Evolutionary conservation across 2,888 invertebrate genomes (phyloP).

Genomic region (Lithophane leautieri): DNA sequence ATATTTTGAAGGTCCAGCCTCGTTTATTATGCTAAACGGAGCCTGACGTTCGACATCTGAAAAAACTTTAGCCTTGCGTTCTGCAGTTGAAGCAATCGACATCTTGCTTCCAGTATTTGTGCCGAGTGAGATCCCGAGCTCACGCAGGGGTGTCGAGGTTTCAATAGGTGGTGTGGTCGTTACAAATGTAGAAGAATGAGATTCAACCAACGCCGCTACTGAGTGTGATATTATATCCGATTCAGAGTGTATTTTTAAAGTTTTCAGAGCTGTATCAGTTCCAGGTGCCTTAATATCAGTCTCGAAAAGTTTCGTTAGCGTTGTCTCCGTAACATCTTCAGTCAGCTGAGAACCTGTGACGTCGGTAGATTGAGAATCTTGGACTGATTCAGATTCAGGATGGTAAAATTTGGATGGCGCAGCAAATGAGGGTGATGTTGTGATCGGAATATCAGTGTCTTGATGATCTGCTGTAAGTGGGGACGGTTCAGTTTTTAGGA

Average conservation of each 20-base stretch:
- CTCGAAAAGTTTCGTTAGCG: neutral
- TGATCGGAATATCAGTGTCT: neutral
- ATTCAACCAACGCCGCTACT: neutral
- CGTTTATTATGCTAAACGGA: neutral
- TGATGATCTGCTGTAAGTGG: neutral
- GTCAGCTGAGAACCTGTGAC: neutral
- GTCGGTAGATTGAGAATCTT: neutral
- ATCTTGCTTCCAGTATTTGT: neutral
- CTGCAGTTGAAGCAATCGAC: neutral
- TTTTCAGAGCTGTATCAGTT: conserved; percentile 7
- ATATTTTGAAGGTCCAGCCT: conserved; percentile 15
- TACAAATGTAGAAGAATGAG: neutral
- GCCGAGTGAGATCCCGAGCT: neutral
- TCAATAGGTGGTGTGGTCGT: neutral
- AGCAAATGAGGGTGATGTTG: neutral
- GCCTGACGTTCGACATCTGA: neutral
- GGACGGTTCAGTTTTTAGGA: neutral
- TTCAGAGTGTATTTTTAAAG: conserved; percentile 30
- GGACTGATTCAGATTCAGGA: conserved; percentile 2
- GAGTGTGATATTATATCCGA: neutral
- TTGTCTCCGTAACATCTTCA: neutral
- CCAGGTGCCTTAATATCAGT: neutral
- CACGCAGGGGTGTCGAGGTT: neutral
- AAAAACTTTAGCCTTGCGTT: neutral
- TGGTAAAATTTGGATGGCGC: neutral